phyloP scores from a whole-genome alignment of 92 coral and sea anemone species.

The Epizoanthus rinbou region DNA sequence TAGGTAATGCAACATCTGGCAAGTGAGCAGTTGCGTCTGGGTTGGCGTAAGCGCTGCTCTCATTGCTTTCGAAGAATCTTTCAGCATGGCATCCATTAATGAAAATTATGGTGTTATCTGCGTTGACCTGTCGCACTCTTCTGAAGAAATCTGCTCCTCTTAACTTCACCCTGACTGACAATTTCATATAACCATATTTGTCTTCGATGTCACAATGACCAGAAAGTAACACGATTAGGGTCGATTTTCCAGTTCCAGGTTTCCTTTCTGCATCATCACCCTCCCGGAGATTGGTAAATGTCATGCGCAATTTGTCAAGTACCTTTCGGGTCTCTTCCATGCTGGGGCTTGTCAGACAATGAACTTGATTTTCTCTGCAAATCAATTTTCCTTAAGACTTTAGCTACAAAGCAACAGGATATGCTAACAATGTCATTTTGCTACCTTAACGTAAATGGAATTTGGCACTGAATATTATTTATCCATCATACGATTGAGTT shows the following conservation, averaged over 20 bases:
- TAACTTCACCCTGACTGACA: background rate
- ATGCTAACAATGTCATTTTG: no score
- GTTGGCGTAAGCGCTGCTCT: no score
- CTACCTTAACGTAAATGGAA: no score
- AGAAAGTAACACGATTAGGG: background rate
- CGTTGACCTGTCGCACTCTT: background rate
- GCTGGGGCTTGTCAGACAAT: background rate
- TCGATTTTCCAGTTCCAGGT: background rate
- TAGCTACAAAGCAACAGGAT: no score
- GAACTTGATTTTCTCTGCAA: background rate
- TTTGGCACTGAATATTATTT: no score
- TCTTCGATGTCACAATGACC: background rate
- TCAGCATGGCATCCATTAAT: background rate
- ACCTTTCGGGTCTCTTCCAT: background rate
- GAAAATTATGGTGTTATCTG: background rate
- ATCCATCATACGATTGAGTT: no score
- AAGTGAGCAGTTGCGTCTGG: no score
- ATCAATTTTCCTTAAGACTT: background rate
- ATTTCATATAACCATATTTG: background rate
- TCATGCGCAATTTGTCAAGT: background rate
- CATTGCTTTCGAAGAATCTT: background rate
- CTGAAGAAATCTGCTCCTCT: background rate
- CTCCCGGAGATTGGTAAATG: background rate
- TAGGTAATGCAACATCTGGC: no score
- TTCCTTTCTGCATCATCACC: background rate